Evolutionary conservation across 1,140 invertebrate species (phyloP).

Genomic region (Zaprionus lachaisei): DNA sequence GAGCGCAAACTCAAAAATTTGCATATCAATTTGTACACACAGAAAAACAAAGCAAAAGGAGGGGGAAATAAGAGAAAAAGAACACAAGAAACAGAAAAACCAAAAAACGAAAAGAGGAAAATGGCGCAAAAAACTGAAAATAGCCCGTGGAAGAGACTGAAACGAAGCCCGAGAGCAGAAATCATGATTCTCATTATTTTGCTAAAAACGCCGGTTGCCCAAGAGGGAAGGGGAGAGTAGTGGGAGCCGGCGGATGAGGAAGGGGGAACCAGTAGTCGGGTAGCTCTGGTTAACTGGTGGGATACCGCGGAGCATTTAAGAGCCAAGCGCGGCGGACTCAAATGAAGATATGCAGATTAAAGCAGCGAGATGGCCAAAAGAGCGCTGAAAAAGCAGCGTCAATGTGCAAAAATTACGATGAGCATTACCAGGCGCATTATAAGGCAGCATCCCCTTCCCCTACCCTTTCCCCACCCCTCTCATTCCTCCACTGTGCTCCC

Average conservation of each 20-base stretch:
- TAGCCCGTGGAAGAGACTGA: slow-evolving; percentile 44
- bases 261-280: slow-evolving; percentile 5
- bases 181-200: slow-evolving; percentile 84
- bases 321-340: slow-evolving; percentile 72
- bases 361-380: slow-evolving; percentile 71
- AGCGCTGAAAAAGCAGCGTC: slow-evolving; percentile 65
- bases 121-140: slow-evolving; percentile 77
- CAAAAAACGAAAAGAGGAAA: slow-evolving; percentile 39
- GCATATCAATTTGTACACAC: slow-evolving; percentile 83
- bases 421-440: slow-evolving; percentile 83
- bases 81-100: slow-evolving; percentile 61
- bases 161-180: slow-evolving; percentile 55
- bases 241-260: no score
- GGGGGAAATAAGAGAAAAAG: neutral
- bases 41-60: slow-evolving; percentile 29
- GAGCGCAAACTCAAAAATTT: slow-evolving; percentile 69
- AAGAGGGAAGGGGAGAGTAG: neutral
- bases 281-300: neutral
- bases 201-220: slow-evolving; percentile 67
- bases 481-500: neutral
- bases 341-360: slow-evolving; percentile 84
- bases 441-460: slow-evolving; percentile 38
- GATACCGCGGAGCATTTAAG: slow-evolving; percentile 68
- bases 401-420: slow-evolving; percentile 84
- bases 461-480: neutral